phyloP scores from a whole-genome alignment of 1,140 invertebrate species.

The Hyles vespertilio region DNA sequence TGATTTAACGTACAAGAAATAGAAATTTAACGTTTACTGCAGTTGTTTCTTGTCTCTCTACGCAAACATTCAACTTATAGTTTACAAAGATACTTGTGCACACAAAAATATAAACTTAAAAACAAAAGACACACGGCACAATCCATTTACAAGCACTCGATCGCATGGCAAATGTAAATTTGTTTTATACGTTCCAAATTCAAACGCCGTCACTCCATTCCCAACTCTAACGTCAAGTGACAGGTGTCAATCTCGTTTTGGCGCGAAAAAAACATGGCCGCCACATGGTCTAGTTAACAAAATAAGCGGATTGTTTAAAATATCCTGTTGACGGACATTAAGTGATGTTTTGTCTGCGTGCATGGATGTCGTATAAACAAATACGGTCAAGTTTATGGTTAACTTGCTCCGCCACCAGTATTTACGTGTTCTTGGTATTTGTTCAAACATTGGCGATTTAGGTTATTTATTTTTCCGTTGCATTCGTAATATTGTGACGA shows the following conservation, averaged over 20 bases:
- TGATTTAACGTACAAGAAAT: slow-evolving; percentile 53
- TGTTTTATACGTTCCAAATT: slow-evolving; percentile 4
- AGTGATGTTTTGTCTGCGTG: slow-evolving; percentile 36
- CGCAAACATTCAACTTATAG: slow-evolving; percentile 38
- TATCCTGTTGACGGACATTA: slow-evolving; percentile 59
- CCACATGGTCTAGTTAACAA: slow-evolving; percentile 63
- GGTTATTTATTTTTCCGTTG: too few relatives aligned
- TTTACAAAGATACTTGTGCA: slow-evolving; percentile 9
- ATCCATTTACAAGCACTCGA: not conserved
- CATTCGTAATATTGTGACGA: too few relatives aligned
- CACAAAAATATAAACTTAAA: slow-evolving; percentile 23
- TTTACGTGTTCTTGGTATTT: too few relatives aligned
- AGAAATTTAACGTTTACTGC: slow-evolving; percentile 45
- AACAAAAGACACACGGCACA: slow-evolving; percentile 5
- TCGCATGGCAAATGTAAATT: slow-evolving; percentile 2
- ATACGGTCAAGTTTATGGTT: slow-evolving; percentile 6
- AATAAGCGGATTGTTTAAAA: slow-evolving; percentile 60
- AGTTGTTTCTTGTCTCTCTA: slow-evolving; percentile 54
- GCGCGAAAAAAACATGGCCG: slow-evolving; percentile 19
- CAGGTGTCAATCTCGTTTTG: slow-evolving; percentile 14
- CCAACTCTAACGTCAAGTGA: slow-evolving; percentile 25
- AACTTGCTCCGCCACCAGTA: too few relatives aligned
- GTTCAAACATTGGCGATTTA: too few relatives aligned
- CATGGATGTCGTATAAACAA: slow-evolving; percentile 2
- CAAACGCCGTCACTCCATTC: slow-evolving; percentile 18